Evolutionary conservation across 2,888 invertebrate genomes (phyloP).

Genomic region (Gisinianus flammeolus): DNA sequence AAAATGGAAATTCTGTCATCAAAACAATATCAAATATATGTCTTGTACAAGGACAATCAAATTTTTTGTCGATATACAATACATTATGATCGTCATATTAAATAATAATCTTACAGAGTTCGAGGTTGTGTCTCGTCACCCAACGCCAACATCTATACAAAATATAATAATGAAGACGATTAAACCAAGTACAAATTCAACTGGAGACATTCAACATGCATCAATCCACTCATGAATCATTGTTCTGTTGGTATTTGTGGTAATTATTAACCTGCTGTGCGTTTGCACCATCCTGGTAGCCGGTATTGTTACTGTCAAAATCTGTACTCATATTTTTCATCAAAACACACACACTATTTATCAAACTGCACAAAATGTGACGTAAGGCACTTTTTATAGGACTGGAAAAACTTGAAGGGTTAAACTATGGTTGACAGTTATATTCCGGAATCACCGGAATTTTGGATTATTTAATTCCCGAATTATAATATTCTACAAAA

Average conservation of each 20-base stretch:
- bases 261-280: slow-evolving; percentile 33
- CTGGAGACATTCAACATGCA: too few relatives aligned
- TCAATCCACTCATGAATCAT: neutral
- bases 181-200: neutral
- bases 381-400: slow-evolving; percentile 37
- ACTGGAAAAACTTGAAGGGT: slow-evolving; percentile 11
- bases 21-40: neutral
- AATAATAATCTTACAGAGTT: slow-evolving; percentile 68
- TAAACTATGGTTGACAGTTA: slow-evolving; percentile 25
- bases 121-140: slow-evolving; percentile 89
- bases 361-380: slow-evolving; percentile 28
- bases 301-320: slow-evolving; percentile 21
- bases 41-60: neutral
- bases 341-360: slow-evolving; percentile 25
- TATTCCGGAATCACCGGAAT: slow-evolving; percentile 37
- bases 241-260: neutral
- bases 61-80: neutral
- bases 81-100: neutral
- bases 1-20: neutral
- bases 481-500: too few relatives aligned
- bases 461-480: neutral
- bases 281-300: slow-evolving; percentile 25
- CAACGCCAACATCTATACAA: slow-evolving; percentile 28
- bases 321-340: slow-evolving; percentile 37
- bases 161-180: neutral